These are phyloP conservation scores for Macroteleia sp. DNA, from an alignment of 2,888 invertebrate genomes.

Conservation along the genomic window DNA sequence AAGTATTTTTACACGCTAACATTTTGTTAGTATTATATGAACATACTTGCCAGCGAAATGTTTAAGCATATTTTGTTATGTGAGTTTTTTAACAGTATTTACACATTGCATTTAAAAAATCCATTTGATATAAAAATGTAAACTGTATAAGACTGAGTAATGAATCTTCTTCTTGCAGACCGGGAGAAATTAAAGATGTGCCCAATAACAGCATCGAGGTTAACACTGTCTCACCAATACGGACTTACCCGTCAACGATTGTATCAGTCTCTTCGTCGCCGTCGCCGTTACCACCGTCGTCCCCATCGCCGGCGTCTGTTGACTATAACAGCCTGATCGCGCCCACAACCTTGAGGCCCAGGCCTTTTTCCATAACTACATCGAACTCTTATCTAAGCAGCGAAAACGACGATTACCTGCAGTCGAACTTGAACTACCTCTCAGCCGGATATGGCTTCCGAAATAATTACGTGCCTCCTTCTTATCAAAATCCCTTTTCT, in stretches of 20 bases:
- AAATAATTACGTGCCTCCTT: constrained; percentile 58
- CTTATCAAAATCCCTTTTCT: constrained; percentile 62
- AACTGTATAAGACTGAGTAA: too few relatives aligned
- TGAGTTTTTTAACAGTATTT: too few relatives aligned
- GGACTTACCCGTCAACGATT: constrained; percentile 62
- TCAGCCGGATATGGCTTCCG: constrained; percentile 64
- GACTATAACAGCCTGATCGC: constrained; percentile 62
- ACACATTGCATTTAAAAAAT: too few relatives aligned
- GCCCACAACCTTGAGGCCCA: constrained; percentile 67
- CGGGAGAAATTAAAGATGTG: constrained; percentile 74
- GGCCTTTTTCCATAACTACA: constrained; percentile 67
- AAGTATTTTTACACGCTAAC: too few relatives aligned
- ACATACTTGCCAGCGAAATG: too few relatives aligned
- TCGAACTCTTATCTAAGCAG: constrained; percentile 52
- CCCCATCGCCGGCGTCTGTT: constrained; percentile 35
- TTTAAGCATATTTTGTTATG: too few relatives aligned
- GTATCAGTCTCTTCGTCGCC: constrained; percentile 30
- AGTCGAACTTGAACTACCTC: constrained; percentile 71
- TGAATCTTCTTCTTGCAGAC: constrained; percentile 71
- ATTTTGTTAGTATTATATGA: too few relatives aligned
- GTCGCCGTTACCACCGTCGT: constrained; percentile 6
- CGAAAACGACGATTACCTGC: constrained; percentile 65
- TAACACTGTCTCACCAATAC: constrained; percentile 71
- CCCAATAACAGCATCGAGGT: constrained; percentile 78
- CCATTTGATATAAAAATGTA: too few relatives aligned